Conservation (phyloP, 2,113 vertebrate genomes). For the Myrmecobius fasciatus region DNA sequence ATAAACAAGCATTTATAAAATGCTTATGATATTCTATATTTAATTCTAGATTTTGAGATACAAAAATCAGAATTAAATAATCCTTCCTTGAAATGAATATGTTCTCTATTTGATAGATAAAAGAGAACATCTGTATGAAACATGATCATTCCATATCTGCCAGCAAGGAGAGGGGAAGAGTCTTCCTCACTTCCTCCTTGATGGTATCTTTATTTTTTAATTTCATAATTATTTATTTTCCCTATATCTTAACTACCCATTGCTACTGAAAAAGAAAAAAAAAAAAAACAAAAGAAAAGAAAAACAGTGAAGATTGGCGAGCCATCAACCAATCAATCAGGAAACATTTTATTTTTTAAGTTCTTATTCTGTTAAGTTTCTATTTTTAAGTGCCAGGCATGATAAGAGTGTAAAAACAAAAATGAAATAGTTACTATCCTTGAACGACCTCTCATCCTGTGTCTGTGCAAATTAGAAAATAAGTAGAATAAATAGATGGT, state of each 20-base stretch:
- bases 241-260: no score
- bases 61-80: no score
- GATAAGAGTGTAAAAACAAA: background rate
- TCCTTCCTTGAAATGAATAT: background rate
- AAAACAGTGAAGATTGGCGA: background rate
- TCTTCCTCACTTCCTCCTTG: background rate
- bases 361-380: background rate
- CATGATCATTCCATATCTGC: background rate
- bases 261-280: no score
- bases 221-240: background rate
- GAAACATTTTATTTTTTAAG: background rate
- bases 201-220: background rate
- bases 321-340: background rate
- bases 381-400: background rate
- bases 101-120: background rate
- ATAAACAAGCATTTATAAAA: no score
- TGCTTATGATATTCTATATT: no score
- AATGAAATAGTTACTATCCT: background rate
- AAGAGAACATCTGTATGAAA: background rate
- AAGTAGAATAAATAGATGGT: background rate
- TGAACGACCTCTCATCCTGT: background rate
- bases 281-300: no score
- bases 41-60: no score
- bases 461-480: background rate
- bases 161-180: background rate